Conservation (phyloP, 2,113 vertebrate species). For the Peucedramus taeniatus region DNA sequence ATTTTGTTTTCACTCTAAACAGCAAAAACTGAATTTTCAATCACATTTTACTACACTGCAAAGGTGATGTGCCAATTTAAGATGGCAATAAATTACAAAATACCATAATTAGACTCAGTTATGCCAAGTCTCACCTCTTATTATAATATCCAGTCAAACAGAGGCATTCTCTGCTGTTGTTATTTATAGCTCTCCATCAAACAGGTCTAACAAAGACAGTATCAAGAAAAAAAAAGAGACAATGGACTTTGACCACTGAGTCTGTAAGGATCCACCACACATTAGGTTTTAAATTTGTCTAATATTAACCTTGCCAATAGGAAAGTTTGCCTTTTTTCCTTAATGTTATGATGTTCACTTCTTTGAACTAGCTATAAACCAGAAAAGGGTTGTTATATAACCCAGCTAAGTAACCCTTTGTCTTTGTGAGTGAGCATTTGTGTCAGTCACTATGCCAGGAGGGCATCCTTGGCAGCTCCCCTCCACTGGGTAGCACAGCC, state of each 20-base stretch:
- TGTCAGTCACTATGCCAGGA: fast-evolving
- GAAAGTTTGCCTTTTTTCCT: neutral
- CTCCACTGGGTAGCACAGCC: fast-evolving
- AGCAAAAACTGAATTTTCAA: neutral
- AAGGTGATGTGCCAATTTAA: neutral
- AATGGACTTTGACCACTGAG: neutral
- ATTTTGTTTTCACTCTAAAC: neutral
- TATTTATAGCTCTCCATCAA: neutral
- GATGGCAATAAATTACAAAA: neutral
- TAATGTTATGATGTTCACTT: fast-evolving
- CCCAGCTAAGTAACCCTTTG: neutral
- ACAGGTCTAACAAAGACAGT: neutral
- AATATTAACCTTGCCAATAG: neutral
- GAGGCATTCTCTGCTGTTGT: neutral
- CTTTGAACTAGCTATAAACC: neutral
- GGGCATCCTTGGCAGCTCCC: neutral
- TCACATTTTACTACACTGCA: neutral
- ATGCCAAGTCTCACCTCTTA: neutral
- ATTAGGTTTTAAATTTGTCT: neutral
- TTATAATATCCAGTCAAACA: neutral
- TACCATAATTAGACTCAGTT: neutral
- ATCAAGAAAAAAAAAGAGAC: neutral
- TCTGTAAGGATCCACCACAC: neutral
- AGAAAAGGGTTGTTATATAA: neutral
- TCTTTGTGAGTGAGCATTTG: neutral